Percentiles rank a stretch among this genome's conserved stretches.
phyloP scores from a whole-genome alignment of 2,888 invertebrate species.

The Oscheius sp. region DNA sequence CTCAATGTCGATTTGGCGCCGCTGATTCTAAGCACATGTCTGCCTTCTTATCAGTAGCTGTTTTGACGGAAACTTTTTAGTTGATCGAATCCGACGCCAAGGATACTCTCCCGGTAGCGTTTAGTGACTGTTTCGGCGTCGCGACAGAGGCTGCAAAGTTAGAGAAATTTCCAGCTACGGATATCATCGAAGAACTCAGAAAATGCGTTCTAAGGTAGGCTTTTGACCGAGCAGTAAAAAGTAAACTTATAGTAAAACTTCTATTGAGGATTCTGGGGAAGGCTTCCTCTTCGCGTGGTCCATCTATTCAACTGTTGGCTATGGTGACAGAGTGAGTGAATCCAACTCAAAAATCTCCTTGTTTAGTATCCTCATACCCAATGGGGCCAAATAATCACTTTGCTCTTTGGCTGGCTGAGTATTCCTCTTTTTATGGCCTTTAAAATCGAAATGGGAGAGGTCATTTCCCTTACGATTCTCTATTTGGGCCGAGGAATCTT shows the following conservation, averaged over 20 bases:
- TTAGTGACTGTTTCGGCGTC: slow-evolving; percentile 1
- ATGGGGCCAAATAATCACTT: slow-evolving; percentile 4
- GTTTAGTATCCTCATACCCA: slow-evolving; percentile 26
- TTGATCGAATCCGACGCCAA: slow-evolving; percentile 2
- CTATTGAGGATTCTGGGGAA: not conserved
- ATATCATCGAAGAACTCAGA: not conserved
- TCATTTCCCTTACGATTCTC: not conserved
- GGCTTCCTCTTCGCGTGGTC: slow-evolving; percentile 23
- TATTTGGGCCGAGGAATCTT: slow-evolving; percentile 5
- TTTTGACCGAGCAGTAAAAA: not conserved
- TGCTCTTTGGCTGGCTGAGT: slow-evolving; percentile 8
- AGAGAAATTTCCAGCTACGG: not conserved
- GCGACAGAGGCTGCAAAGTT: not conserved
- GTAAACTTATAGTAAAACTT: slow-evolving; percentile 4
- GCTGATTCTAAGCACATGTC: not conserved
- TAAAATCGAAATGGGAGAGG: slow-evolving; percentile 24
- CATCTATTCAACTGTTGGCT: slow-evolving; percentile 16
- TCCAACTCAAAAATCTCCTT: not conserved
- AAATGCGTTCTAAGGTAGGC: slow-evolving; percentile 16
- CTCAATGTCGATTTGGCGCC: not conserved
- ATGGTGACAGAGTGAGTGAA: slow-evolving; percentile 7
- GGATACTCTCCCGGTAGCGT: slow-evolving; percentile 6
- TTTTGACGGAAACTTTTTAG: slow-evolving; percentile 17
- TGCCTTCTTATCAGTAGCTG: slow-evolving; percentile 14
- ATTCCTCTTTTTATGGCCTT: slow-evolving; percentile 33